Percentiles rank a stretch among this genome's conserved stretches.
Evolutionary conservation across 92 coral and sea anemone species (phyloP).

Genomic region (Siderastrea siderea): DNA sequence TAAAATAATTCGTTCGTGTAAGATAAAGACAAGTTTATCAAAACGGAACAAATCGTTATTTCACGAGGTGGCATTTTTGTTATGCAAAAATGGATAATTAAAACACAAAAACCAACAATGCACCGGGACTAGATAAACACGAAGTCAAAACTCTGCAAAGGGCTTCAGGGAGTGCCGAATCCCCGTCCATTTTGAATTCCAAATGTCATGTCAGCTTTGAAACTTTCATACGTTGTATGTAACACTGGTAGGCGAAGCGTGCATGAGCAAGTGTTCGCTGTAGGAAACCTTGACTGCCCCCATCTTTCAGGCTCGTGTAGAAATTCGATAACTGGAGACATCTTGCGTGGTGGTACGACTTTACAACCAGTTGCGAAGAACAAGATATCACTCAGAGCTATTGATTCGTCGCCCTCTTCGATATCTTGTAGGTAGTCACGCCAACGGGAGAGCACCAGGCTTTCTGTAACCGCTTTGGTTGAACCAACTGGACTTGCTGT

Average conservation of each 20-base stretch:
- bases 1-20: too few species aligned
- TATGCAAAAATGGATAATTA: too few species aligned
- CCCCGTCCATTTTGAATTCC: conserved; percentile 14
- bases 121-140: too few species aligned
- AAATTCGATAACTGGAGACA: conserved; percentile 18
- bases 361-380: conserved; percentile 42
- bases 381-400: conserved; percentile 41
- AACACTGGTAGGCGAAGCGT: conserved; percentile 8
- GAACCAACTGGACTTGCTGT: conserved; percentile 67
- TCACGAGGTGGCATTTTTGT: too few species aligned
- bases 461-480: conserved; percentile 64
- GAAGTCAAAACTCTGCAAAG: too few species aligned
- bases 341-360: conserved; percentile 31
- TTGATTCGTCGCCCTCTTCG: conserved; percentile 37
- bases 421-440: conserved; percentile 54
- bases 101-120: too few species aligned
- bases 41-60: too few species aligned
- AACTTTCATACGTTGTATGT: neutral
- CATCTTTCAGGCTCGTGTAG: conserved; percentile 11
- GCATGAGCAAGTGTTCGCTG: conserved; percentile 17
- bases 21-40: too few species aligned
- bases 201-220: conserved; percentile 17
- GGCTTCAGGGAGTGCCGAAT: neutral
- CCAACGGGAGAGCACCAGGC: conserved; percentile 51
- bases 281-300: conserved; percentile 29